Evolutionary conservation across 2,113 vertebrate species (phyloP), one percentile per base, ranked within the genome.

Genomic region (Dipodomys spectabilis): DNA sequence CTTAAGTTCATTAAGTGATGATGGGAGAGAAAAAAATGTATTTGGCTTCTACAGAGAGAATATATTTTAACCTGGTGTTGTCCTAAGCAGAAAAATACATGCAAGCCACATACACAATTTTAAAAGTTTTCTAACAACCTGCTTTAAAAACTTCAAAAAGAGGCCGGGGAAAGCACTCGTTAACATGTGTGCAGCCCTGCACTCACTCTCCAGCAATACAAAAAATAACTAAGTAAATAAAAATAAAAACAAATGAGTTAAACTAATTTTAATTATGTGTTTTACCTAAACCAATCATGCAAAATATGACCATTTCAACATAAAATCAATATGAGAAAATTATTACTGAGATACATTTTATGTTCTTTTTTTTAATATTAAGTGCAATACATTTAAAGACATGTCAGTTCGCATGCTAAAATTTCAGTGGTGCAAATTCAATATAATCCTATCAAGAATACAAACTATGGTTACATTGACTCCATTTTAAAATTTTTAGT

Each of bases 11-110:
- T 25, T n/a, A n/a, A n/a, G 27, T 49, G 39, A 32, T 73, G 7
- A 25, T 71, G 9, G 62, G 9, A 7, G 15, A 15, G 53, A 35
- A n/a, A 57, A 18, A 57, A 16, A 39, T 39, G 15, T 57, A 57
- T 57, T 57, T 25, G 9, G 0, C 32, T 67, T 86, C n/a, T 57
- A 67, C 8, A 39, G 15, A 87, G 77, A 87, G 53, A 83, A 88
- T 75, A 7, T 44, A 39, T 85, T 90, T 90, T 62, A 83, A 90
- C n/a, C 73, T 18, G 20, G 2, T 92, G 67, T 67, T 79, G 45
- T 69, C 22, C 32, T 90, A 89, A 95, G 69, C 44, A 83, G 72
- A 88, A 75, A 92, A 79, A 90, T 68, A 69, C 5, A 60, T 81
- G 7, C 27, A 79, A 89, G 23, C 39, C 23, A 62, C 12, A 9